Conservation (phyloP, 1,140 invertebrate species). For the Mycetomoellerius zeteki region DNA sequence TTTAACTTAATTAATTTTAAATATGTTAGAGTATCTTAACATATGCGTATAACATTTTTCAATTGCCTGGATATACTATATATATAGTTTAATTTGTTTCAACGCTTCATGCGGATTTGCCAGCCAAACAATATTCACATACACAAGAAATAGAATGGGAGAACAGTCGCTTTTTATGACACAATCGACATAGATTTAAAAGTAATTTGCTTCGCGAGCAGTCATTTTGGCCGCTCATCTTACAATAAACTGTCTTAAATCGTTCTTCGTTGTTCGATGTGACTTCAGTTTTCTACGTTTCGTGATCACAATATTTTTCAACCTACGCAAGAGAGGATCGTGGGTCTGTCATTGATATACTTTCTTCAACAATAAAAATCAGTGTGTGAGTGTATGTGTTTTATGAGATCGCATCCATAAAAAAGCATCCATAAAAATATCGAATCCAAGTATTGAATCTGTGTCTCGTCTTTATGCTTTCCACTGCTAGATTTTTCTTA, state of each 20-base stretch:
- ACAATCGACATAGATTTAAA: slow-evolving; percentile 11
- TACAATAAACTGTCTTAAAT: slow-evolving; percentile 32
- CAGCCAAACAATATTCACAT: slow-evolving; percentile 10
- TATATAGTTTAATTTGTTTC: background rate
- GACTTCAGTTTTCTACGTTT: slow-evolving; percentile 19
- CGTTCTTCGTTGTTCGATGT: background rate
- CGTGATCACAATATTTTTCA: slow-evolving; percentile 34
- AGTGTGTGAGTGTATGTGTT: background rate
- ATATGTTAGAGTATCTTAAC: background rate
- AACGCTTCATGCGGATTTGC: background rate
- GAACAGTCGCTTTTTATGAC: slow-evolving; percentile 21
- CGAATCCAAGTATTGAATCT: background rate
- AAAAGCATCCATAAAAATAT: slow-evolving; percentile 48
- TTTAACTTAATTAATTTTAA: background rate
- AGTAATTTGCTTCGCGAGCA: slow-evolving; percentile 20
- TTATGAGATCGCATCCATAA: slow-evolving; percentile 36
- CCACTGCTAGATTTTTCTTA: background rate
- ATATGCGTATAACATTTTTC: background rate
- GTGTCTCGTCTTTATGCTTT: background rate
- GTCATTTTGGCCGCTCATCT: slow-evolving; percentile 15
- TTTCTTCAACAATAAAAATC: slow-evolving; percentile 50
- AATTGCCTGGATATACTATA: background rate
- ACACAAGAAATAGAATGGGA: background rate
- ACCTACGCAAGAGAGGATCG: slow-evolving; percentile 20
- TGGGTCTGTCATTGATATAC: background rate